phyloP scores from a whole-genome alignment of 1,140 invertebrate genomes.

The Philotrypesis tridentata region DNA sequence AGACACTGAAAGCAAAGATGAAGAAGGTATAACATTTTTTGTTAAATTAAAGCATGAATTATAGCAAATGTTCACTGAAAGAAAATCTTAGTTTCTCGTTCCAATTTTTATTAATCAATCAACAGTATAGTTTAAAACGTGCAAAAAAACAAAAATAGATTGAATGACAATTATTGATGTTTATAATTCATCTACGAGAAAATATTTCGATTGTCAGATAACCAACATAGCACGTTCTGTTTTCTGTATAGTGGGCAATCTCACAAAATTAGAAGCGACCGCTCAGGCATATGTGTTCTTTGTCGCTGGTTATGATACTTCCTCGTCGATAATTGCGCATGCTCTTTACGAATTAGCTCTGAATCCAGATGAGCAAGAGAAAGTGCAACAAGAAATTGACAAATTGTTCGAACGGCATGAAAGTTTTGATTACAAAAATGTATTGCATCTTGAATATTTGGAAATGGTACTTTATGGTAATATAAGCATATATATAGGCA shows the following conservation, averaged over 20 bases:
- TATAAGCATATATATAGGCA: no score
- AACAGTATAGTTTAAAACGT: no score
- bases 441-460: constrained; percentile 16
- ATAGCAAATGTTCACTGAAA: no score
- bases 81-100: no score
- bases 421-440: background rate
- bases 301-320: constrained; percentile 23
- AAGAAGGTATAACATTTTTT: constrained; percentile 50
- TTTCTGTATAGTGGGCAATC: background rate
- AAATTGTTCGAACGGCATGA: constrained; percentile 31
- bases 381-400: background rate
- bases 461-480: constrained; percentile 26
- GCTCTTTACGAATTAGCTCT: constrained; percentile 21
- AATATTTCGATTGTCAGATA: no score
- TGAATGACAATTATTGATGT: no score
- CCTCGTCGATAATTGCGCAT: constrained; percentile 4
- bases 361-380: constrained; percentile 1
- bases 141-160: no score
- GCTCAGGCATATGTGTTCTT: constrained; percentile 21
- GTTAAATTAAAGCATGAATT: no score
- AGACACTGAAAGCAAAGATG: constrained; percentile 23
- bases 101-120: no score
- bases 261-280: background rate
- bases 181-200: no score
- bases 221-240: constrained; percentile 71